Evolutionary conservation across 2,888 invertebrate genomes (phyloP).

Genomic region (Mesorhabditis sp.): DNA sequence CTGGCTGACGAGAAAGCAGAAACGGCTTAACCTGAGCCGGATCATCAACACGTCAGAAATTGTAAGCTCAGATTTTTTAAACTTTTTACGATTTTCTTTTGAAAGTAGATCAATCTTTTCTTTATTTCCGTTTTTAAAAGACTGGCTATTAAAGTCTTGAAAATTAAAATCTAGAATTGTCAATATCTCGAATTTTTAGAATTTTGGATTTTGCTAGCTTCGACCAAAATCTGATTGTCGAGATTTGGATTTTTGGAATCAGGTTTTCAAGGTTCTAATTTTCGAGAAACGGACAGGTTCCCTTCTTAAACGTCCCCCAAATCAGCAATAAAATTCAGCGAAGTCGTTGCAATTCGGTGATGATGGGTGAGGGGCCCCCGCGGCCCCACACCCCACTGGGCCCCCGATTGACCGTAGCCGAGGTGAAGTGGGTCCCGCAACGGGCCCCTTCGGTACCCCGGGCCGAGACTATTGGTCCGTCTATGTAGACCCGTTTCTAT

Average conservation of each 20-base stretch:
- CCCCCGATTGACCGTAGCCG: background rate
- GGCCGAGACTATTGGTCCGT: too few species aligned
- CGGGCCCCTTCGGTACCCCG: too few species aligned
- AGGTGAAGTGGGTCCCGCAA: too few species aligned
- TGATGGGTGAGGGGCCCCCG: background rate
- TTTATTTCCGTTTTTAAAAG: background rate
- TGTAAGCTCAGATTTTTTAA: conserved; percentile 23
- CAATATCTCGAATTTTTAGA: background rate
- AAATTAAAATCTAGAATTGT: too few species aligned
- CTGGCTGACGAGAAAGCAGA: conserved; percentile 57
- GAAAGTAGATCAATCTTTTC: background rate
- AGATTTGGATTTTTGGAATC: too few species aligned
- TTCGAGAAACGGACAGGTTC: too few species aligned
- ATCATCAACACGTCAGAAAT: conserved; percentile 50
- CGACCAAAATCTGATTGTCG: too few species aligned
- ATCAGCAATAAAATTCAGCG: background rate
- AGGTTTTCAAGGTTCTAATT: too few species aligned
- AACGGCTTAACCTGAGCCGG: conserved; percentile 44
- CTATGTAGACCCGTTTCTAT: too few species aligned
- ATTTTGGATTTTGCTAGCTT: too few species aligned
- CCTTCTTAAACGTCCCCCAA: too few species aligned
- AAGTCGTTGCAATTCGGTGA: conserved; percentile 5
- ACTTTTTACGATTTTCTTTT: background rate
- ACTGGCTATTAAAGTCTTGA: background rate
- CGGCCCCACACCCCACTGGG: background rate